Conservation (phyloP, 2,113 vertebrate genomes). For the Lophotis ruficrista region DNA sequence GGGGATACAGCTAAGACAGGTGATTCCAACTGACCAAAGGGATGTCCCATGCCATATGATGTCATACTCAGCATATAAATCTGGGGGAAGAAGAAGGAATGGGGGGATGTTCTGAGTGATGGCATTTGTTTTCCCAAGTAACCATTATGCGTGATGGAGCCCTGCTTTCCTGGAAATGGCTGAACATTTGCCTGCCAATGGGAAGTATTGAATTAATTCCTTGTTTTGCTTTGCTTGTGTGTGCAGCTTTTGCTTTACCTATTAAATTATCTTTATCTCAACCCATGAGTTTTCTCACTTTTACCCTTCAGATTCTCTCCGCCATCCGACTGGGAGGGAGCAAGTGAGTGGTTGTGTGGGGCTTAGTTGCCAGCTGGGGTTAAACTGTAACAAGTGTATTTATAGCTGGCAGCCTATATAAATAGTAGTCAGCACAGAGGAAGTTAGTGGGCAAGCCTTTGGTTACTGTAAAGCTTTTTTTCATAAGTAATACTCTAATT, state of each 20-base stretch:
- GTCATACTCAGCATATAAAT: not conserved
- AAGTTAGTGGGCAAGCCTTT: not conserved
- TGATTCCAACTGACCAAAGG: too few species aligned
- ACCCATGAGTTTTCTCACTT: not conserved
- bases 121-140: not conserved
- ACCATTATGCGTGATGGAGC: rapidly evolving
- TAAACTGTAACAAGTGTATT: not conserved
- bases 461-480: not conserved
- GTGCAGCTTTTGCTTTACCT: not conserved
- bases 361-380: not conserved
- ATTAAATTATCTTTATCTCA: not conserved
- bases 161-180: not conserved
- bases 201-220: not conserved
- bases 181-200: not conserved
- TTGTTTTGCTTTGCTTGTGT: not conserved
- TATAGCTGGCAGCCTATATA: not conserved
- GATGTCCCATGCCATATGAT: rapidly evolving
- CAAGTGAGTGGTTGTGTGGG: not conserved
- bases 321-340: not conserved
- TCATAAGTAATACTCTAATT: not conserved
- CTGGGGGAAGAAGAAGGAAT: not conserved
- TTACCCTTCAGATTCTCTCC: not conserved
- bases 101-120: rapidly evolving
- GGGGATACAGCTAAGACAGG: not conserved
- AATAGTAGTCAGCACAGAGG: not conserved